Conservation (phyloP, 2,113 vertebrate genomes). For the Mobula birostris region DNA sequence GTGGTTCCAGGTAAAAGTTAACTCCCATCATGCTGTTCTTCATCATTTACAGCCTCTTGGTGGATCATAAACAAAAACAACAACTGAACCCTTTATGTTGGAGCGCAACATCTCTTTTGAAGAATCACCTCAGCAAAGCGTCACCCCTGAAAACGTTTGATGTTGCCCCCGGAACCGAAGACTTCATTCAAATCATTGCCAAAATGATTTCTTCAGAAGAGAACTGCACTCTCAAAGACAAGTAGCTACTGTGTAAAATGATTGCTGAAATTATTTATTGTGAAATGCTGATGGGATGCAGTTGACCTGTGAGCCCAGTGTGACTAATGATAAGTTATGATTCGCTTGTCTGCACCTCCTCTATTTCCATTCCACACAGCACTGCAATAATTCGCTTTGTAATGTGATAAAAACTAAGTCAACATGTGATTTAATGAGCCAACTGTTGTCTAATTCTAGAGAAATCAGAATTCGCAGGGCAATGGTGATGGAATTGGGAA, state of each 20-base stretch:
- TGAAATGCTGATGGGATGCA: not conserved
- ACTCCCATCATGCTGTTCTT: not conserved
- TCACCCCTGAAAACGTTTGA: not conserved
- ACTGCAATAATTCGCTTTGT: no score
- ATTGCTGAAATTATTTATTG: slow-evolving; percentile 11
- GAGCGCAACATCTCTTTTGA: not conserved
- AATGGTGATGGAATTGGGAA: not conserved
- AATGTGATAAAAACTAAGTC: not conserved
- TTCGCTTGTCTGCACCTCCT: not conserved
- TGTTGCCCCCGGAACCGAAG: not conserved
- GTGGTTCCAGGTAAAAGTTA: not conserved
- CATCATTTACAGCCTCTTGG: slow-evolving; percentile 74
- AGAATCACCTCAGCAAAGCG: not conserved
- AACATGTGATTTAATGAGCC: not conserved
- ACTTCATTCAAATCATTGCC: not conserved
- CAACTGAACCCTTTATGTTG: slow-evolving; percentile 35
- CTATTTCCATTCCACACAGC: not conserved
- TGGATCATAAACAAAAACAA: slow-evolving; percentile 93
- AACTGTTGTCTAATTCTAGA: not conserved
- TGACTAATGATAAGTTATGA: not conserved
- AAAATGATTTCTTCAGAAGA: no score
- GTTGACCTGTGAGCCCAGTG: slow-evolving; percentile 8
- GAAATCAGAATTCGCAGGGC: not conserved
- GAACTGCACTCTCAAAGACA: not conserved
- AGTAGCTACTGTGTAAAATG: slow-evolving; percentile 7